Evolutionary conservation across 2,888 invertebrate genomes (phyloP), one percentile per base, ranked within the genome.

Genomic region (Maniola hyperantus): DNA sequence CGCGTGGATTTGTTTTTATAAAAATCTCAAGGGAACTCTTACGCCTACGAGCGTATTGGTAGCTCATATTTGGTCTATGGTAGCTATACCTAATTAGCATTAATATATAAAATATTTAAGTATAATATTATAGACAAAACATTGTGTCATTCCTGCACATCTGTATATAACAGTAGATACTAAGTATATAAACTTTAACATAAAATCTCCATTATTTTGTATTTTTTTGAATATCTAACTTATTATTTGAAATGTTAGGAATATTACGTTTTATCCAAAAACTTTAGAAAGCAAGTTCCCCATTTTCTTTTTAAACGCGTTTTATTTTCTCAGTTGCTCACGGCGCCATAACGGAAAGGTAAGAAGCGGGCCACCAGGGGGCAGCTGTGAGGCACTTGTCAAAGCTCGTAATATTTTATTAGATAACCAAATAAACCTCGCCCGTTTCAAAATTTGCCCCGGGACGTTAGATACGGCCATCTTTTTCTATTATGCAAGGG

Each of bases 381-480:
- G 81, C 84, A 82, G 83, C 85, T 83, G 72, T 74, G 73, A 83
- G 87, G 85, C 84, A 88, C 85, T 89, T 89, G 89, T 91, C 89
- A 89, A 86, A 85, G 78, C 87, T 90, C 91, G 88, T 91, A 89
- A 91, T 91, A 91, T 91, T 91, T 91, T 91, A 91, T 91, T 90
- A 88, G 87, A 89, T 90, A 88, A 91, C 89, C 88, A 86, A 91
- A 89, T 91, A 89, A 89, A 89, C 84, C 80, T 81, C 77, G 80
- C 77, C 78, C 76, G 77, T 83, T 84, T 83, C 83, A 82, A 83
- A 84, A 87, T 83, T 82, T 75, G 73, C 79, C 77, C 70, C 68
- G 68, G 73, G 74, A 70, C 60, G 54, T 73, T 71, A 48, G 26
- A 26, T 51, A 72, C 63, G 64, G 68, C 67, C 55, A 61, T 64